A percentile compares a stretch with the other conserved stretches of the same genome.
These are phyloP conservation scores for Tachycineta bicolor DNA, from an alignment of 2,113 vertebrate genomes.

Conservation along the genomic window DNA sequence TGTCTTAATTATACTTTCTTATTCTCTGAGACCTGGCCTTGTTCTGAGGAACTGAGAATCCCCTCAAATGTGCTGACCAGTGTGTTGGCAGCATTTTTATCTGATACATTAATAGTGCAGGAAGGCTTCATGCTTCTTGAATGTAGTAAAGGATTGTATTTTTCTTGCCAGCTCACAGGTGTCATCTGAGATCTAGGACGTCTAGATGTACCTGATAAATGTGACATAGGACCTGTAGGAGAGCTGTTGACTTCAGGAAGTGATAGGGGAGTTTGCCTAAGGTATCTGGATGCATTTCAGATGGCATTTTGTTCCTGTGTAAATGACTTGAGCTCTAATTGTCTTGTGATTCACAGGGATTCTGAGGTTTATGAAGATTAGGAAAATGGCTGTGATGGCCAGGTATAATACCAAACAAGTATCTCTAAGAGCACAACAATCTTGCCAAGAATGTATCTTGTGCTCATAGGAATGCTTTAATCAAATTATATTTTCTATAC, in stretches of 20 bases:
- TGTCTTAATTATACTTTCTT: background rate
- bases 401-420: background rate
- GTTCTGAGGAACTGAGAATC: background rate
- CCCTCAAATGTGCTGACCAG: background rate
- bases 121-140: background rate
- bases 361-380: background rate
- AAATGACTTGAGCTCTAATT: background rate
- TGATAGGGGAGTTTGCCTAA: background rate
- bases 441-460: background rate
- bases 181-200: background rate
- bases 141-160: background rate
- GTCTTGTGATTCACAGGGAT: background rate
- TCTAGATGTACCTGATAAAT: background rate
- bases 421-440: background rate
- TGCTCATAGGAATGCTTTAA: background rate
- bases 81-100: background rate
- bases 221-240: background rate
- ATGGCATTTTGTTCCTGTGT: background rate
- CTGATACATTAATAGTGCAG: rapidly evolving
- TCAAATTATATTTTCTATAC: background rate
- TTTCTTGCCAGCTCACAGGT: background rate
- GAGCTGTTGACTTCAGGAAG: background rate
- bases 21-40: background rate
- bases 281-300: background rate
- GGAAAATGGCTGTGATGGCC: background rate